phyloP scores from a whole-genome alignment of 1,140 invertebrate species.

The Steinernema khuongi region DNA sequence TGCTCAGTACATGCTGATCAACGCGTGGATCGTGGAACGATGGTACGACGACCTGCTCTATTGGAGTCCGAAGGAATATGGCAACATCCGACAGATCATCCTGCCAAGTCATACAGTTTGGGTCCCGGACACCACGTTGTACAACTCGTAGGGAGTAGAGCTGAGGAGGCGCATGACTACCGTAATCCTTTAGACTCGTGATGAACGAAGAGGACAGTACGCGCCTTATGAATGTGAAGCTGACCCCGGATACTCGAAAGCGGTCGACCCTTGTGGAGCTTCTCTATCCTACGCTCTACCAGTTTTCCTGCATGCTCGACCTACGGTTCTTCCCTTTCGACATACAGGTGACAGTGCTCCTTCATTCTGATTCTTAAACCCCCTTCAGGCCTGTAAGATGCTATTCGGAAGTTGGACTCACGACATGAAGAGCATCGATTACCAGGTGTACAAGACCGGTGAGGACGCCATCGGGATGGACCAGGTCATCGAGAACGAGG shows the following conservation, averaged over 20 bases:
- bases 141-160: neutral
- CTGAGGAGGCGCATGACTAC: neutral
- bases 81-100: constrained; percentile 4
- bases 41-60: constrained; percentile 21
- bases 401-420: constrained; percentile 61
- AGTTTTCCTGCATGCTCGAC: constrained; percentile 27
- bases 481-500: constrained; percentile 20
- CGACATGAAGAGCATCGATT: constrained; percentile 36
- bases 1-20: constrained; percentile 25
- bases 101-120: constrained; percentile 6
- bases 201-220: constrained; percentile 12
- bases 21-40: constrained; percentile 23
- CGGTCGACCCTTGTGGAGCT: neutral
- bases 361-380: neutral
- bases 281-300: constrained; percentile 21
- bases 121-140: constrained; percentile 14
- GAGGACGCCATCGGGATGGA: constrained; percentile 13
- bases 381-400: constrained; percentile 47
- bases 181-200: neutral
- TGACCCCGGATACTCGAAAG: neutral
- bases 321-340: constrained; percentile 40
- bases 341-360: too few species aligned
- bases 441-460: constrained; percentile 1
- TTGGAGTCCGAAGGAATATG: constrained; percentile 10
- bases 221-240: constrained; percentile 8